A percentile compares a stretch with the other conserved stretches of the same genome.
These are phyloP conservation scores for Champsocephalus gunnari DNA, from an alignment of 2,797 vertebrate genomes.

Conservation along the genomic window DNA sequence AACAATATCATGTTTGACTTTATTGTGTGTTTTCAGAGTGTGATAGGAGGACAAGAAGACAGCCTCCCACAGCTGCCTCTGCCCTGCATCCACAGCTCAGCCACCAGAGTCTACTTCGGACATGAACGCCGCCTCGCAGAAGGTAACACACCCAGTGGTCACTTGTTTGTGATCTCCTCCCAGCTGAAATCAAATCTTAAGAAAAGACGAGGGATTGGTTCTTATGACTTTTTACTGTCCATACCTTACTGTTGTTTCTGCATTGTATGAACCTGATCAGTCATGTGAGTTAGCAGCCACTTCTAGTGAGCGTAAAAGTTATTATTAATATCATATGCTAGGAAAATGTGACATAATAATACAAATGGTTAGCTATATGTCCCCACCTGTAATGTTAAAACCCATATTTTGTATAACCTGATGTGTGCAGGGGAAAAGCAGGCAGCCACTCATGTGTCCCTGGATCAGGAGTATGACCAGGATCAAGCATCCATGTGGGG, in stretches of 20 bases:
- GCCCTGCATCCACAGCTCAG: slow-evolving; percentile 92
- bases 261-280: no score
- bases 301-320: no score
- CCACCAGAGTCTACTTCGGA: slow-evolving; percentile 95
- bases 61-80: slow-evolving; percentile 92
- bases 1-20: no score
- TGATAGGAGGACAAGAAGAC: slow-evolving; percentile 75
- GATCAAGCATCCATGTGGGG: slow-evolving; percentile 92
- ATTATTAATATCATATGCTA: not conserved
- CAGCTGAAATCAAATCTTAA: not conserved
- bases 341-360: not conserved
- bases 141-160: slow-evolving; percentile 80
- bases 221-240: no score
- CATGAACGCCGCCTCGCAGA: slow-evolving; percentile 94
- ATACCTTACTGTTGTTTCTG: no score
- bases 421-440: slow-evolving; percentile 92
- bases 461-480: slow-evolving; percentile 95
- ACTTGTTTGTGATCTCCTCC: not conserved
- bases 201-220: not conserved
- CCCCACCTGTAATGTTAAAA: no score
- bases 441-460: slow-evolving; percentile 94
- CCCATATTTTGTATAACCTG: not conserved
- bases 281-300: no score
- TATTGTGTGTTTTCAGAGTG: slow-evolving; percentile 81
- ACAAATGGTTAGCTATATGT: no score